These are phyloP conservation scores for Erannis defoliaria DNA, from an alignment of 2,888 invertebrate genomes.

Conservation along the genomic window DNA sequence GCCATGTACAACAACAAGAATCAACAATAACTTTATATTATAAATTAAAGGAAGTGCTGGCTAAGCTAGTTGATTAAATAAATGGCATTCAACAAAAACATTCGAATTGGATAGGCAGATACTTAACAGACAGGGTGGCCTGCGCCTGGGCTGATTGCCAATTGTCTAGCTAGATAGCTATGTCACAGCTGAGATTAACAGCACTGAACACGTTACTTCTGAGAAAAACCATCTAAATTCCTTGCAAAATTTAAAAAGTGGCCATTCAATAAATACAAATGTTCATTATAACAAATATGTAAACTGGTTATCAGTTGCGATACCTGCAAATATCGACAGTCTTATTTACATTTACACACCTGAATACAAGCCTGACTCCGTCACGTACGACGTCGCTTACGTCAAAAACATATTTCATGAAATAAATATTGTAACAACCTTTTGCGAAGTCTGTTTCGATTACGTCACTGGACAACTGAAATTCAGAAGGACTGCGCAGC, in stretches of 20 bases:
- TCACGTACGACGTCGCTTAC: conserved; percentile 29
- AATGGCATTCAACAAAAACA: neutral
- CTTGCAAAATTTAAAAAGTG: neutral
- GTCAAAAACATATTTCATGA: conserved; percentile 34
- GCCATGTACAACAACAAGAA: too few species aligned
- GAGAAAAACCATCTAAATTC: neutral
- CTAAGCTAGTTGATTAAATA: neutral
- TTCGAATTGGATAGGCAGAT: conserved; percentile 3
- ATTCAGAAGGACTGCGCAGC: conserved; percentile 38
- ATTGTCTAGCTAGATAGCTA: conserved; percentile 39
- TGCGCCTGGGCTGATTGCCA: conserved; percentile 29
- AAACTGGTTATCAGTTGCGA: conserved; percentile 6
- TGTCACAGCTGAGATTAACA: conserved; percentile 10
- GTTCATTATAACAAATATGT: conserved; percentile 2
- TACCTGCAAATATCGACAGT: conserved; percentile 13
- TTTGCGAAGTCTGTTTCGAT: conserved; percentile 24
- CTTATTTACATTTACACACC: conserved; percentile 29
- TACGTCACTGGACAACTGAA: conserved; percentile 42
- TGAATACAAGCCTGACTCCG: conserved; percentile 30
- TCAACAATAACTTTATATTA: too few species aligned
- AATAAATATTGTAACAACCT: conserved; percentile 35
- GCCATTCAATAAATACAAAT: conserved; percentile 2
- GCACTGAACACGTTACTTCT: neutral
- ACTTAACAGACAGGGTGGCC: conserved; percentile 33
- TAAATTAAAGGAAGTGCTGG: neutral